Evolutionary conservation across 1,140 invertebrate genomes (phyloP).

Genomic region (Aphidius ervi): DNA sequence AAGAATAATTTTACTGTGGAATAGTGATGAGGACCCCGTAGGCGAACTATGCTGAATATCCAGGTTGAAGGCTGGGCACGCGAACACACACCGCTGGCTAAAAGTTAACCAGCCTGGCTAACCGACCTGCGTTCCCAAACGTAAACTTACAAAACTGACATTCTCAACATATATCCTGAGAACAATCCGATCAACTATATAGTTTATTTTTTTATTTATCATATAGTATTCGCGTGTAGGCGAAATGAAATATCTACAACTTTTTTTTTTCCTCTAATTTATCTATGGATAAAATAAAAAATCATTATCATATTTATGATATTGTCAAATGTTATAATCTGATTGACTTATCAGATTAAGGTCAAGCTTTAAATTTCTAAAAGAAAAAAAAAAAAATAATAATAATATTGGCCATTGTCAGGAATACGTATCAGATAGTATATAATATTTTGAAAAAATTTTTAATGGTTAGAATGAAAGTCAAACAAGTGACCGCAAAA

Average conservation of each 20-base stretch:
- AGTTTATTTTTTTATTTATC: conserved; percentile 17
- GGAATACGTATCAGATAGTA: no score
- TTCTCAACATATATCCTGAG: conserved; percentile 39
- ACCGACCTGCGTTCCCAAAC: conserved; percentile 29
- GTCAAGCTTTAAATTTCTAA: no score
- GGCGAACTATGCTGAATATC: conserved; percentile 49
- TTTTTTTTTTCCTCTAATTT: background rate
- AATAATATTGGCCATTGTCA: no score
- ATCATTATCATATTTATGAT: no score
- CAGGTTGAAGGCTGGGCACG: conserved; percentile 46
- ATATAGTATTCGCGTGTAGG: no score
- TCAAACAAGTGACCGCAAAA: no score
- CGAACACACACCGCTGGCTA: conserved; percentile 1
- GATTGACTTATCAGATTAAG: no score
- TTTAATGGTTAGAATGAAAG: no score
- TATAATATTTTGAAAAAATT: no score
- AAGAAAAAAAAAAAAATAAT: no score
- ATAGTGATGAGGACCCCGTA: conserved; percentile 38
- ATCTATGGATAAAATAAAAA: conserved; percentile 1
- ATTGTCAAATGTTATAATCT: no score
- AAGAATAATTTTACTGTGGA: conserved; percentile 10
- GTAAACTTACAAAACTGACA: background rate
- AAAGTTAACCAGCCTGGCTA: conserved; percentile 26
- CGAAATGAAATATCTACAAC: background rate
- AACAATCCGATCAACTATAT: conserved; percentile 47